phyloP scores from a whole-genome alignment of 2,797 vertebrate species.

The Pseudocheirus occidentalis region DNA sequence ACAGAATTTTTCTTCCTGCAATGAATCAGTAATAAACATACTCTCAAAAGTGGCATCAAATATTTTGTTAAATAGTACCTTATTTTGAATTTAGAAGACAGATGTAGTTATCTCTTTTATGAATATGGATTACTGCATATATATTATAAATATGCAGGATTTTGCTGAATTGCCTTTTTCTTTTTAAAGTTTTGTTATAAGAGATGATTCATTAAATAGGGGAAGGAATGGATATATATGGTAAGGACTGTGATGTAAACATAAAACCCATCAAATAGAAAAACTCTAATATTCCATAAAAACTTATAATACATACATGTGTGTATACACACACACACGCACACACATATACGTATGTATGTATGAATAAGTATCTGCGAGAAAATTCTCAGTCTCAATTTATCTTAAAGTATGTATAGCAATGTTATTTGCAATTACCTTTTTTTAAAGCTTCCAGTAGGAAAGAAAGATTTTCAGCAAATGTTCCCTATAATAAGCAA shows the following conservation, averaged over 20 bases:
- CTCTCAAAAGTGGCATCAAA: background rate
- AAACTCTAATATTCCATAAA: background rate
- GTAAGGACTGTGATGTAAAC: background rate
- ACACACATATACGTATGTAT: background rate
- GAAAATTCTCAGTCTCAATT: background rate
- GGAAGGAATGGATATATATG: background rate
- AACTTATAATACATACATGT: no score
- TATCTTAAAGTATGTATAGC: background rate
- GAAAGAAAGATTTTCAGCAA: conserved; percentile 96
- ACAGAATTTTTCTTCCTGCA: background rate
- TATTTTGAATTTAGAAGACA: background rate
- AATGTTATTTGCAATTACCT: conserved; percentile 83
- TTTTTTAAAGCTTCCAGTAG: conserved; percentile 95
- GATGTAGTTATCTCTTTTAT: background rate
- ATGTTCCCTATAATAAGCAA: conserved; percentile 90
- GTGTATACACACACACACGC: no score
- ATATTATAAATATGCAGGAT: background rate
- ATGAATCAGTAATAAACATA: background rate
- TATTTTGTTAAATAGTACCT: background rate
- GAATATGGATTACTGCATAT: background rate
- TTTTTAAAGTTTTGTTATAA: background rate
- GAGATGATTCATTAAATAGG: background rate
- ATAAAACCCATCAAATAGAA: background rate
- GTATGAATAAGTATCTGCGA: background rate
- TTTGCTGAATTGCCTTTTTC: background rate